These are phyloP conservation scores for Lepus townsendii DNA, from an alignment of 2,797 vertebrate species.

Conservation along the genomic window DNA sequence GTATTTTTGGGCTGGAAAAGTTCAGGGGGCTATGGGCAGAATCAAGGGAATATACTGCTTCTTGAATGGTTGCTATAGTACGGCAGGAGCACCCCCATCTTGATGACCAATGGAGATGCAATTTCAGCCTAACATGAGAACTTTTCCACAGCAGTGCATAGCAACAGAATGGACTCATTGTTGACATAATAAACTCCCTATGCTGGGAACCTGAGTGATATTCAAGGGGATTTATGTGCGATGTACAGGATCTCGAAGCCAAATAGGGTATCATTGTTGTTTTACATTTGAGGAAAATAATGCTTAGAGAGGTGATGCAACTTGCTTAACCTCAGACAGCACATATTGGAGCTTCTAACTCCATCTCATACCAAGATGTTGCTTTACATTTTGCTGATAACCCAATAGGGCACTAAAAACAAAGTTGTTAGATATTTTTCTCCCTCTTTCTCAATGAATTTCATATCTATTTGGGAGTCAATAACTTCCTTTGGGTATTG, in stretches of 20 bases:
- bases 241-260: background rate
- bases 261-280: background rate
- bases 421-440: background rate
- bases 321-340: background rate
- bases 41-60: background rate
- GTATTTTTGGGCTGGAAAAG: background rate
- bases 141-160: background rate
- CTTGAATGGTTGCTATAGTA: background rate
- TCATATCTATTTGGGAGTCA: background rate
- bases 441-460: background rate
- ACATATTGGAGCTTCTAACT: background rate
- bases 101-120: background rate
- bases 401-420: background rate
- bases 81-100: background rate
- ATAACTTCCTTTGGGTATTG: background rate
- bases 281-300: constrained; percentile 1
- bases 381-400: background rate
- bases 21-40: background rate
- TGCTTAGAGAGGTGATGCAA: background rate
- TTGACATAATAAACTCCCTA: background rate
- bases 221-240: background rate
- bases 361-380: background rate
- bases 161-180: background rate
- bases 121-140: background rate
- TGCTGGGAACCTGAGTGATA: background rate